Conservation (phyloP, 2,113 vertebrate genomes). For the Mola mola region DNA sequence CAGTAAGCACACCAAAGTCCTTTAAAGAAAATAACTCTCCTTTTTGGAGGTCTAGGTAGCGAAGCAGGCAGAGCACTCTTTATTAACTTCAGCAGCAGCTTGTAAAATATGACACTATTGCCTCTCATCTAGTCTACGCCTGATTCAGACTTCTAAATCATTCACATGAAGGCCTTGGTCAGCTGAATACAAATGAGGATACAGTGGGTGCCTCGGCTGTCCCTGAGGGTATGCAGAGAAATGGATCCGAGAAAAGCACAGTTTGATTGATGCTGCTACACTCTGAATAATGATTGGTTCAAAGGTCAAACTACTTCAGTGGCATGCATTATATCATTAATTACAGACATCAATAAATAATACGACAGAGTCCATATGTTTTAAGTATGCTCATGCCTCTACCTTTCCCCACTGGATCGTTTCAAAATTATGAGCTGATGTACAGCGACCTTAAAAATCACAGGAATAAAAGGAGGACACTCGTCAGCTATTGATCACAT, state of each 20-base stretch:
- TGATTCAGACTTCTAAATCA: constrained; percentile 77
- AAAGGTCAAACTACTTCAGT: constrained; percentile 95
- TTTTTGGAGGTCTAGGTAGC: constrained; percentile 37
- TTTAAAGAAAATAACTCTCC: constrained; percentile 88
- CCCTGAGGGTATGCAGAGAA: constrained; percentile 69
- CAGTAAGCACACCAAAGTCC: constrained; percentile 94
- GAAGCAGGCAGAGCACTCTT: constrained; percentile 21
- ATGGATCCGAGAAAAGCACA: constrained; percentile 72
- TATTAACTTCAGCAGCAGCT: constrained; percentile 54
- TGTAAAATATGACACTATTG: constrained; percentile 47
- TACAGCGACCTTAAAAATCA: constrained; percentile 48
- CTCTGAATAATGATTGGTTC: constrained; percentile 95
- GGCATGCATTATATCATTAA: constrained; percentile 95
- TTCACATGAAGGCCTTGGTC: constrained; percentile 76
- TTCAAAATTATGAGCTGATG: constrained; percentile 60
- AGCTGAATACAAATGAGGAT: constrained; percentile 80
- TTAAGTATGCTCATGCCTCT: constrained; percentile 80
- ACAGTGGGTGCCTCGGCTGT: constrained; percentile 72
- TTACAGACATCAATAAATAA: constrained; percentile 94
- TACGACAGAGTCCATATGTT: constrained; percentile 91
- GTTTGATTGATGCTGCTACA: constrained; percentile 92
- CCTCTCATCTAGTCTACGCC: constrained; percentile 37
- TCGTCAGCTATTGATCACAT: constrained; percentile 57
- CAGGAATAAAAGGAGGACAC: constrained; percentile 38
- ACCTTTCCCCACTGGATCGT: constrained; percentile 71